These are phyloP conservation scores for Lasaia peninsularis DNA, from an alignment of 1,140 invertebrate genomes.

Conservation along the genomic window DNA sequence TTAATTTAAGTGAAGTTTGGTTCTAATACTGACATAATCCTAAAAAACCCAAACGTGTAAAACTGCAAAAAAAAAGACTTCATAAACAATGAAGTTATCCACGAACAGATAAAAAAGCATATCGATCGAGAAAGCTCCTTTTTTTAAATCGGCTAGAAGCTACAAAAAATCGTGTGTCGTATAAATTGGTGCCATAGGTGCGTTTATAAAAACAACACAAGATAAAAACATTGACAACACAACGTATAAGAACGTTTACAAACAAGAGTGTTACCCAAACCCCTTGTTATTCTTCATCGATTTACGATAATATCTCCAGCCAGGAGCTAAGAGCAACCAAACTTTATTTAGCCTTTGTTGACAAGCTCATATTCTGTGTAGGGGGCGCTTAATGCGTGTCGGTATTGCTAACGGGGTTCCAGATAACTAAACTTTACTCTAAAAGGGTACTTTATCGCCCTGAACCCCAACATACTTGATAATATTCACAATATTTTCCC, in stretches of 20 bases:
- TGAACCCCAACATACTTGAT: background rate
- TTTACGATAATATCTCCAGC: conserved; percentile 10
- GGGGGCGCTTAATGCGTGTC: conserved; percentile 8
- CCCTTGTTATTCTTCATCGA: conserved; percentile 10
- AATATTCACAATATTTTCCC: background rate
- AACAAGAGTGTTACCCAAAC: conserved; percentile 2
- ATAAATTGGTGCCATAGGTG: no score
- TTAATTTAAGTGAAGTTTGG: no score
- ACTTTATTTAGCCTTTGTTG: conserved; percentile 11
- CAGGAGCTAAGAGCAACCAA: conserved; percentile 2
- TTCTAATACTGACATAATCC: no score
- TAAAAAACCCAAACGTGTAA: no score
- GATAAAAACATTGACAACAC: background rate
- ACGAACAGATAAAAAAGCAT: no score
- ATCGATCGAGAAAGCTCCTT: no score
- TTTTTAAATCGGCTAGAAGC: no score
- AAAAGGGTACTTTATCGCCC: conserved; percentile 10
- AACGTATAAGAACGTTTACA: conserved; percentile 3
- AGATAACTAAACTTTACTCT: conserved; percentile 14
- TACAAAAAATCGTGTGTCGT: no score
- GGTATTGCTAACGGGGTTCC: conserved; percentile 13
- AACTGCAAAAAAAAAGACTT: no score
- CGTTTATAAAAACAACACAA: no score
- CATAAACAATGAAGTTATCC: no score
- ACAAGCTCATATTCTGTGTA: background rate